These are phyloP conservation scores for Mormyrus lacerda DNA, from an alignment of 2,113 vertebrate species.

Conservation along the genomic window DNA sequence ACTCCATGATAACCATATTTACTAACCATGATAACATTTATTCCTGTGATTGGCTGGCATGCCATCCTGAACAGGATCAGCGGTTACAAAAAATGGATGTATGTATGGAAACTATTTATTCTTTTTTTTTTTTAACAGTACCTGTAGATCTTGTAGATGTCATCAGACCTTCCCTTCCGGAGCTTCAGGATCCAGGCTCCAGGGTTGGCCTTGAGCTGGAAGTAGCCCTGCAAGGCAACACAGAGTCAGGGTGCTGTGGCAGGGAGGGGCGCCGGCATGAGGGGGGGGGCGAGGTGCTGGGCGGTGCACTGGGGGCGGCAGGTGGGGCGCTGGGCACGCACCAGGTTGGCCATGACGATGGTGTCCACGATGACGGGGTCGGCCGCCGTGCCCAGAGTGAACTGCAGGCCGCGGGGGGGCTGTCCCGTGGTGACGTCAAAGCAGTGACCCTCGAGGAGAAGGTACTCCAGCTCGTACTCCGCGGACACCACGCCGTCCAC, in stretches of 20 bases:
- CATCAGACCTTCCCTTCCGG: slow-evolving; percentile 90
- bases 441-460: slow-evolving; percentile 91
- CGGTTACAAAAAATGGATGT: not conserved
- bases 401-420: slow-evolving; percentile 90
- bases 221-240: slow-evolving; percentile 74
- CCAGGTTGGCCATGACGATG: slow-evolving; percentile 97
- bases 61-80: not conserved
- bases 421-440: slow-evolving; percentile 96
- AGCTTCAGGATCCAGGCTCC: slow-evolving; percentile 89
- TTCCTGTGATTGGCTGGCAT: not conserved
- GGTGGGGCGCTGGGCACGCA: slow-evolving; percentile 37
- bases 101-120: not conserved
- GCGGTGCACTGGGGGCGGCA: not conserved
- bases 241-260: not conserved
- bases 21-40: not conserved
- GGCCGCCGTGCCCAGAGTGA: slow-evolving; percentile 78
- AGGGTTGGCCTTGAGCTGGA: slow-evolving; percentile 95
- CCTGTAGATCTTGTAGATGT: slow-evolving; percentile 98
- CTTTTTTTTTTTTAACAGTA: slow-evolving; percentile 33
- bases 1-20: not conserved
- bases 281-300: not conserved
- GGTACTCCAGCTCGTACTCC: slow-evolving; percentile 88
- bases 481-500: slow-evolving; percentile 84
- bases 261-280: not conserved
- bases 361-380: slow-evolving; percentile 83